A percentile compares a stretch with the other conserved stretches of the same genome.
phyloP scores from a whole-genome alignment of 64 coral and sea anemone species.

The Cladopsammia gracilis region DNA sequence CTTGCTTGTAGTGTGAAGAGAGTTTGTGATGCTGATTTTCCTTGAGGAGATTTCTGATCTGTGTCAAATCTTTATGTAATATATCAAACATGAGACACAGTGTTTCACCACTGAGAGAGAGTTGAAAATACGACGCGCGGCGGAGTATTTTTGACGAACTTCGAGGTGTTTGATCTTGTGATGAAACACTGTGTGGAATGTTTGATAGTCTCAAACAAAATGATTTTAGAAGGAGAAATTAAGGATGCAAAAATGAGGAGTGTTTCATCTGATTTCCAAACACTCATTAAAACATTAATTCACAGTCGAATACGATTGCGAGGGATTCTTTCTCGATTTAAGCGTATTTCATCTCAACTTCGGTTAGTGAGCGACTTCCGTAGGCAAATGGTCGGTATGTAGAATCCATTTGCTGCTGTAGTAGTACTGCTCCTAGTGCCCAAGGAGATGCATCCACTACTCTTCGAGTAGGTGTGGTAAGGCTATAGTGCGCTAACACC shows the following conservation, averaged over 20 bases:
- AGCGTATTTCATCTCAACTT: constrained; percentile 31
- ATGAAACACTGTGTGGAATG: no score
- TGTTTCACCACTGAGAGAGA: no score
- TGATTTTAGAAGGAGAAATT: no score
- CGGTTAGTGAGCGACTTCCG: constrained; percentile 26
- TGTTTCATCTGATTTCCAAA: no score
- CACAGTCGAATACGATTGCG: constrained; percentile 66
- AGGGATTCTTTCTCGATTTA: constrained; percentile 58
- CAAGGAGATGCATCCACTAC: constrained; percentile 47
- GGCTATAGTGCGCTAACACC: constrained; percentile 39
- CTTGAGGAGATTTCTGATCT: background rate
- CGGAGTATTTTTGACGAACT: no score
- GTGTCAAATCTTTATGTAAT: constrained; percentile 10
- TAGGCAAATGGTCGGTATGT: constrained; percentile 3
- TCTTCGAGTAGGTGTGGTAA: constrained; percentile 6
- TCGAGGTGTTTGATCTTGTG: no score
- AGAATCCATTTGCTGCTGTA: constrained; percentile 17
- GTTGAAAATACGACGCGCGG: no score
- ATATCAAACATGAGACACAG: no score
- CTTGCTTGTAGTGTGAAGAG: constrained; percentile 6
- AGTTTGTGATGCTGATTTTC: constrained; percentile 7
- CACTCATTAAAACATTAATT: background rate
- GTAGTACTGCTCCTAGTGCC: constrained; percentile 39
- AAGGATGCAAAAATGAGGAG: no score
- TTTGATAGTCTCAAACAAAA: no score